Base-by-base conservation (phyloP, 2,888 invertebrate species). In the Aradus depressus region DNA sequence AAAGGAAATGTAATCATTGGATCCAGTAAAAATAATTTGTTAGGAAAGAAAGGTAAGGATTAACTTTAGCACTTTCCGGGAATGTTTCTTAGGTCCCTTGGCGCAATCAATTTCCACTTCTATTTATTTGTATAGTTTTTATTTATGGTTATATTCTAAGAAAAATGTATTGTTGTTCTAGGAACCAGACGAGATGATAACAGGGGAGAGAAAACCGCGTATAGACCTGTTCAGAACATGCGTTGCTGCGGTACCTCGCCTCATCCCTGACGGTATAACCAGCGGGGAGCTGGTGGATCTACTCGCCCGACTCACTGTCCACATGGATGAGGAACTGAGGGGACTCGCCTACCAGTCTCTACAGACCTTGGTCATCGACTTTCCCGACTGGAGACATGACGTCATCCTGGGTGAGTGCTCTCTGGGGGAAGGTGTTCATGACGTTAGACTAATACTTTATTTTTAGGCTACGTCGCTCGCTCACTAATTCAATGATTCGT, bases 211-310 rank as follows among this genome's bases (percentile, higher is more conserved):
- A 32, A 98, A 98, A 66, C 95, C 97, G 0, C 84, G 96, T 65
- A 91, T 99, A 60, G 98, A 98, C 70, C 71, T 99, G 61, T 97
- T 98, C 67, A 79, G 97, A 37, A 98, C 97, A 0, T 98, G 98
- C 65, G 90, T 99, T 14, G 97, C 98, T 6, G 96, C 98, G 4
- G 93, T 99, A 62, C 98, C 97, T 0, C 80, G 97, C 55, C 72
- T 99, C 21, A 90, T 98, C 61, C 98, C 97, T 0, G 97, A 98
- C 65, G 96, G 93, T 10, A 96, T 97, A 91, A 87, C 86, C 14
- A 81, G 89, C 10, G 80, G 84, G 26, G 97, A 99, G 68, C 72
- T 98, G 51, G 90, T 98, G 3, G 98, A 98, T 64, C 73, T 99
- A 58, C 72, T 99, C 3, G 84, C 91, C 32, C 77, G 97, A 4